Conservation (phyloP, 2,113 vertebrate species). For the Notarius quadriscutis region DNA sequence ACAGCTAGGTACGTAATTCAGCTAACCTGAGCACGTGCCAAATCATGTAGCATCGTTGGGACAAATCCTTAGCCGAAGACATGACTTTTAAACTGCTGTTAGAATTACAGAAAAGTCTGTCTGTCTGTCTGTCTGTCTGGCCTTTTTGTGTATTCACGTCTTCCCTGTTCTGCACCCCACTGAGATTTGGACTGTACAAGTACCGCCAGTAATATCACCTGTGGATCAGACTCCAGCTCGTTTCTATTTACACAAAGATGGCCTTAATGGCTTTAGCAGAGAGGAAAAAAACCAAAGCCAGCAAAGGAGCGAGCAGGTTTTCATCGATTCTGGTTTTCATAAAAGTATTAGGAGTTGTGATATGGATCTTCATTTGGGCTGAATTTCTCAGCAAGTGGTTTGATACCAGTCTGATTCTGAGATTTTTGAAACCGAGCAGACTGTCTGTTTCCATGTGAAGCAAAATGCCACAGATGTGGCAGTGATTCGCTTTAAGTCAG, state of each 20-base stretch:
- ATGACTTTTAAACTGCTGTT: not conserved
- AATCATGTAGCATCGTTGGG: not conserved
- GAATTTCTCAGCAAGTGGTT: not conserved
- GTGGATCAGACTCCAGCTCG: conserved; percentile 60
- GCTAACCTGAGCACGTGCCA: not conserved
- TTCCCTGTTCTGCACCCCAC: conserved; percentile 1
- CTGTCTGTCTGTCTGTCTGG: not conserved
- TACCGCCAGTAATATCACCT: conserved; percentile 65
- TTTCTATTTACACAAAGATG: conserved; percentile 59
- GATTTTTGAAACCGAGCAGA: not conserved
- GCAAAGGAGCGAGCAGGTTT: conserved; percentile 21
- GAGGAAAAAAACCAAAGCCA: conserved; percentile 51
- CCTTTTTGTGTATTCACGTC: conserved; percentile 1
- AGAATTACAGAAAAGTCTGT: not conserved
- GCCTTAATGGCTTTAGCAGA: conserved; percentile 65
- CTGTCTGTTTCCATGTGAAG: not conserved
- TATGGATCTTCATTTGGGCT: not conserved
- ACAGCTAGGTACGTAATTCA: not conserved
- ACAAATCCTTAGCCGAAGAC: not conserved
- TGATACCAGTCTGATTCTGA: not conserved
- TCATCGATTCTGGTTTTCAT: not conserved
- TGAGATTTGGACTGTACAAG: conserved; percentile 45
- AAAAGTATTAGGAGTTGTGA: conserved; percentile 8
- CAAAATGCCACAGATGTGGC: not conserved
- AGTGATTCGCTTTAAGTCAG: not conserved